phyloP scores from a whole-genome alignment of 2,888 invertebrate genomes.

The Epinotia ramella region DNA sequence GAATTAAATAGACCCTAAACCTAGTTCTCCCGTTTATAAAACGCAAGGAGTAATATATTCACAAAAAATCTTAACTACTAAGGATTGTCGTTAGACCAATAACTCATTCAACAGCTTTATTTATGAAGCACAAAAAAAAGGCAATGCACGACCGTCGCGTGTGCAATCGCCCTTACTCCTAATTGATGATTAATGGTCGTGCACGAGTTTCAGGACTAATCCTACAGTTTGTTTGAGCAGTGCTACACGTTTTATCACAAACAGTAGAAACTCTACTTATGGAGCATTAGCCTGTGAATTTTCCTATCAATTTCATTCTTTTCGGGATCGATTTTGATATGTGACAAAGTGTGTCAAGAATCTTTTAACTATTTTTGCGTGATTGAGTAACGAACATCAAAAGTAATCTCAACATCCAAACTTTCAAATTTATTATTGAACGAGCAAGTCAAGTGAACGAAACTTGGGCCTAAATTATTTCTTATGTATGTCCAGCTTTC shows the following conservation, averaged over 20 bases:
- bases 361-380: too few relatives aligned
- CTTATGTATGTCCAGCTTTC: too few relatives aligned
- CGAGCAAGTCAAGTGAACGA: too few relatives aligned
- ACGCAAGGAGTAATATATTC: not conserved
- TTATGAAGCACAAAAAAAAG: slow-evolving; percentile 23
- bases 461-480: too few relatives aligned
- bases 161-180: slow-evolving; percentile 29
- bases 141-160: slow-evolving; percentile 33
- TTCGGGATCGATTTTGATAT: too few relatives aligned
- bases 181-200: slow-evolving; percentile 35
- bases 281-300: not conserved
- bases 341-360: too few relatives aligned
- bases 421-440: too few relatives aligned
- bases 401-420: too few relatives aligned
- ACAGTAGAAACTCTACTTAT: not conserved
- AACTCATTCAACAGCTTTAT: slow-evolving; percentile 21
- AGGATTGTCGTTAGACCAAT: not conserved
- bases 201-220: slow-evolving; percentile 17
- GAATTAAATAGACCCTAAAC: too few relatives aligned
- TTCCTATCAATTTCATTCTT: too few relatives aligned
- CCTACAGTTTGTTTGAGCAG: slow-evolving; percentile 7
- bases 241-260: not conserved
- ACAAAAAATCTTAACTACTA: not conserved
- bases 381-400: too few relatives aligned
- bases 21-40: not conserved